Evolutionary conservation across 2,888 invertebrate genomes (phyloP).

Genomic region (Drosophila longiperda): DNA sequence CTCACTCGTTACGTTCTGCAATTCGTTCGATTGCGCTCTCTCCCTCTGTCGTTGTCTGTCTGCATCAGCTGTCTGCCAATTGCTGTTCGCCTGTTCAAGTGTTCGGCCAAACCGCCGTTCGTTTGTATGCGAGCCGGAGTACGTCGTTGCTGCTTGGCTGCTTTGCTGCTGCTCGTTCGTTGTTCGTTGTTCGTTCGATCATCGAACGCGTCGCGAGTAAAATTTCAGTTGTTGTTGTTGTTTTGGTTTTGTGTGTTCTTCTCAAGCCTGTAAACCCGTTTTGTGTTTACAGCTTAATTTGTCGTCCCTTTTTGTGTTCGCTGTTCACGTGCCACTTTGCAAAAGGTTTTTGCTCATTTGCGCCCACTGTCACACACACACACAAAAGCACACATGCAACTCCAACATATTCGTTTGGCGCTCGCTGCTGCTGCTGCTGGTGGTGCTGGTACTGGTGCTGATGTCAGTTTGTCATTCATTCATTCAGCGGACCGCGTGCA

Average conservation of each 20-base stretch:
- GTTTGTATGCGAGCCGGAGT: conserved; percentile 67
- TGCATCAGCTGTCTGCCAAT: conserved; percentile 28
- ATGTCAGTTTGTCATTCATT: conserved; percentile 66
- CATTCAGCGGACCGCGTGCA: conserved; percentile 71
- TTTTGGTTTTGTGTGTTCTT: conserved; percentile 20
- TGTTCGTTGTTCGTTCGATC: conserved; percentile 65
- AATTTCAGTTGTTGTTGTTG: conserved; percentile 26
- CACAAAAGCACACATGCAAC: conserved; percentile 15
- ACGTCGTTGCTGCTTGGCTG: background rate
- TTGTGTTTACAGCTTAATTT: conserved; percentile 79
- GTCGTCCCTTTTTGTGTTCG: conserved; percentile 30
- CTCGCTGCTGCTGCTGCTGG: conserved; percentile 9
- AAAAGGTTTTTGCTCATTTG: conserved; percentile 69
- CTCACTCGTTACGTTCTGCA: conserved; percentile 40
- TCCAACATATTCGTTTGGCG: conserved; percentile 50
- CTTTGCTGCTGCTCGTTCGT: conserved; percentile 9
- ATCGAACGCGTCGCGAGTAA: conserved; percentile 62
- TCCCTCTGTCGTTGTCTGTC: conserved; percentile 41
- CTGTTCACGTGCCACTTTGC: conserved; percentile 73
- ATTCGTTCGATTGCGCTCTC: conserved; percentile 22
- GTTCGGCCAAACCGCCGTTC: conserved; percentile 81
- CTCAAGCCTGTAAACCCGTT: conserved; percentile 60
- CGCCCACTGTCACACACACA: conserved; percentile 40
- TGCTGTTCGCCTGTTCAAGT: conserved; percentile 69
- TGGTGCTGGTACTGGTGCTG: conserved; percentile 1